Evolutionary conservation across 2,113 vertebrate genomes (phyloP), one percentile per base, ranked within the genome.

Genomic region (Cathartes aura): DNA sequence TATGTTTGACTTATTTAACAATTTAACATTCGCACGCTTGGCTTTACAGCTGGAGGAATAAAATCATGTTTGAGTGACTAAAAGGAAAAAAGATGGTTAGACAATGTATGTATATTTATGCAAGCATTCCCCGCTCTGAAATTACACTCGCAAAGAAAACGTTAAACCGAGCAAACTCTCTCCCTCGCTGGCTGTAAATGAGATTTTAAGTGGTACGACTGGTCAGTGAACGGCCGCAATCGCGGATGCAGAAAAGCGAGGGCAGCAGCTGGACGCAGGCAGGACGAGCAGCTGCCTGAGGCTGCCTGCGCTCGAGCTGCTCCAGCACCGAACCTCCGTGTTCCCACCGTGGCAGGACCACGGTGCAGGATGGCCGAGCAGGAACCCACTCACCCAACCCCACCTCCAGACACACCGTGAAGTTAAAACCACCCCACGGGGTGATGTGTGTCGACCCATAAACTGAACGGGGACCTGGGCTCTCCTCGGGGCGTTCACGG

Each of bases 1-100:
- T 30, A 22, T 43, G 63, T 96, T 86, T 89, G 93, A 92, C 93
- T 97, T 93, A 45, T 91, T 94, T 63, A 96, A 80, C 93, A 72
- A 90, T 93, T 75, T 87, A 76, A 87, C 47, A 16, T 52, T 29
- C 48, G 3, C 76, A 66, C 3, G 22, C 73, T 72, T 27, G 36
- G 87, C 80, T 94, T 85, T 97, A 53, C 81, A 68, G 89, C 91
- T 90, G 87, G 59, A 87, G 86, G 81, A 94, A 75, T 52, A 82
- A 79, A 94, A 72, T 62, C 76, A 1, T 30, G 70, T 79, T 40
- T 56, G 89, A 95, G 43, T 18, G 83, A 88, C 24, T 71, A 68
- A 75, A 91, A 64, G 52, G 58, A 30, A 52, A 38, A 55, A 22
- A 30, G 58, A 11, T 1, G 7, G 55, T 58, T 40, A 68, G 72